Percentiles rank a stretch among this genome's conserved stretches.
Conservation (phyloP, 2,113 vertebrate species). For the Megaptera novaeangliae region DNA sequence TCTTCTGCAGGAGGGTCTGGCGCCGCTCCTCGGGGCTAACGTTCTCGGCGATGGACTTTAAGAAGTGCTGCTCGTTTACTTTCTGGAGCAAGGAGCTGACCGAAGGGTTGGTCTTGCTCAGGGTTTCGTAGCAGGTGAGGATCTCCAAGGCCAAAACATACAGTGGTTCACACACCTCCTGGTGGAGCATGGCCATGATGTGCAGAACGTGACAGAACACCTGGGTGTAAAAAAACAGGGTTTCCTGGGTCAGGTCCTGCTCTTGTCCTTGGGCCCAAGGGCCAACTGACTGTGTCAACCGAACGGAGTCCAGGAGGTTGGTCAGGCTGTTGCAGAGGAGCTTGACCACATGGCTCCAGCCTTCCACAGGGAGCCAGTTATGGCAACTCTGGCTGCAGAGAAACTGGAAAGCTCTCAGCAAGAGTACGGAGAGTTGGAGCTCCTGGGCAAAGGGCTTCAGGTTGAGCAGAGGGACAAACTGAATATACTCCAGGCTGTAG, state of each 20-base stretch:
- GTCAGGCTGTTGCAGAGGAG: conserved; percentile 87
- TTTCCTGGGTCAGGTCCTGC: conserved; percentile 78
- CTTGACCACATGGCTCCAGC: conserved; percentile 87
- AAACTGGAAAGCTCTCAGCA: conserved; percentile 92
- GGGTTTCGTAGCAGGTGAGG: conserved; percentile 87
- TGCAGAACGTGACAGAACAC: conserved; percentile 95
- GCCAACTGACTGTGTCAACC: conserved; percentile 53
- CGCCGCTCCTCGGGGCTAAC: conserved; percentile 84
- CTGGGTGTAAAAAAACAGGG: conserved; percentile 91
- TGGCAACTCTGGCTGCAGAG: conserved; percentile 93
- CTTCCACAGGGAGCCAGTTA: conserved; percentile 84
- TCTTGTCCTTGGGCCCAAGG: neutral
- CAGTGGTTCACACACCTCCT: conserved; percentile 81
- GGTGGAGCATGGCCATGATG: conserved; percentile 92
- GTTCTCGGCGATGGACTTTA: conserved; percentile 87
- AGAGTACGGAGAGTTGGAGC: conserved; percentile 90
- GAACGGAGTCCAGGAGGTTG: conserved; percentile 81
- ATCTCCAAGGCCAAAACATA: conserved; percentile 90
- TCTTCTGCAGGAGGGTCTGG: conserved; percentile 91
- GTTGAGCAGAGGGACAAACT: conserved; percentile 92
- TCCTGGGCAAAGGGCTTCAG: conserved; percentile 86
- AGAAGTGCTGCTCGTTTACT: conserved; percentile 90
- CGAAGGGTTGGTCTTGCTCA: conserved; percentile 78
- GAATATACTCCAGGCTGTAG: conserved; percentile 94
- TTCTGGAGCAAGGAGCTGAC: conserved; percentile 83